Evolutionary conservation across 2,888 invertebrate genomes (phyloP).

Genomic region (Thumatha senex): DNA sequence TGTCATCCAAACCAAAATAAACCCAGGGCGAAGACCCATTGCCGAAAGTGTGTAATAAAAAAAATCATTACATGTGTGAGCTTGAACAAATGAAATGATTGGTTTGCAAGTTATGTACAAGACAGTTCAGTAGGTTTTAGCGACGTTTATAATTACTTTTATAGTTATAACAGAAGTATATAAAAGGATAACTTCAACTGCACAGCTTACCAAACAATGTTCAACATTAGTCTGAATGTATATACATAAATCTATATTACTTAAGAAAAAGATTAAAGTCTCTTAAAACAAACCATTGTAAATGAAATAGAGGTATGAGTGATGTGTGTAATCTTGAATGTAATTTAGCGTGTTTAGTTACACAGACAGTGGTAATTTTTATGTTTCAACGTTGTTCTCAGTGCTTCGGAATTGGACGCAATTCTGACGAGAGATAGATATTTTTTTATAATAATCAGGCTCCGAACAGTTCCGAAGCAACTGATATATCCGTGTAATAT

Average conservation of each 20-base stretch:
- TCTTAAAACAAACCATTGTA: not conserved
- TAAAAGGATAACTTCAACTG: too few species aligned
- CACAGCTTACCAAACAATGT: not conserved
- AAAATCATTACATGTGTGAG: not conserved
- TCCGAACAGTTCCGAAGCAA: slow-evolving; percentile 14
- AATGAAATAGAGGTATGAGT: too few species aligned
- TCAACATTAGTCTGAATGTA: not conserved
- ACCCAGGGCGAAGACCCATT: too few species aligned
- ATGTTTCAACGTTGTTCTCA: slow-evolving; percentile 3
- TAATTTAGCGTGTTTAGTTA: too few species aligned
- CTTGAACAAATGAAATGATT: not conserved
- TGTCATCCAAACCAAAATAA: not conserved
- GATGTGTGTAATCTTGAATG: not conserved
- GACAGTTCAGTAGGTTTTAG: too few species aligned
- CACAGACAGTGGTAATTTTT: too few species aligned
- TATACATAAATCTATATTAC: not conserved
- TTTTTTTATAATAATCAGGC: slow-evolving; percentile 7
- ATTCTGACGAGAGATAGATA: not conserved
- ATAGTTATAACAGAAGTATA: not conserved
- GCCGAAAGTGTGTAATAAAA: too few species aligned
- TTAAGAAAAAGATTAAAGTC: not conserved
- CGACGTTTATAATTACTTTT: not conserved
- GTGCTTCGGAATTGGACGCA: slow-evolving; percentile 9
- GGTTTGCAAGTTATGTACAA: not conserved
- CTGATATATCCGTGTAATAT: slow-evolving; percentile 19